These are phyloP conservation scores for Nymphalis urticae DNA, from an alignment of 2,888 invertebrate species.

Conservation along the genomic window DNA sequence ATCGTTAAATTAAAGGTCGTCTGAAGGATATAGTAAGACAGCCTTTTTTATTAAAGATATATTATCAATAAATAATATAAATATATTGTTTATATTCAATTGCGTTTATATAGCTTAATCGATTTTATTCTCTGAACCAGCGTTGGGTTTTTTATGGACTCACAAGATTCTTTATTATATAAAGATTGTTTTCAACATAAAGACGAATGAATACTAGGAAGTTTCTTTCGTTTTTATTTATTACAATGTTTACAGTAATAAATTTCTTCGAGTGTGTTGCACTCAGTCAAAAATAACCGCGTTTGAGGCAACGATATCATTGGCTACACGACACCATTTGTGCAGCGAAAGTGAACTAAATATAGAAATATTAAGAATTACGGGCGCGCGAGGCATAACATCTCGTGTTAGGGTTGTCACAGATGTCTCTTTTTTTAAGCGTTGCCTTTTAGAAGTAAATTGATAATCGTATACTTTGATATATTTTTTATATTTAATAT, in stretches of 20 bases:
- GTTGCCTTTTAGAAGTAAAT: neutral
- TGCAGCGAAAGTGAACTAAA: conserved; percentile 24
- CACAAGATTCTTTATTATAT: too few species aligned
- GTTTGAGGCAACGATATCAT: neutral
- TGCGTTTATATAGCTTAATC: too few species aligned
- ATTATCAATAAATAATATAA: too few species aligned
- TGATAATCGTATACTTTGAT: neutral
- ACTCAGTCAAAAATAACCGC: conserved; percentile 23
- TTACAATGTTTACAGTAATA: conserved; percentile 19
- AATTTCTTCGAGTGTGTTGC: conserved; percentile 21
- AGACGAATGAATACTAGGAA: too few species aligned
- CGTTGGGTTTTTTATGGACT: too few species aligned
- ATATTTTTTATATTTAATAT: too few species aligned
- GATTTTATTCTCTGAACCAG: too few species aligned
- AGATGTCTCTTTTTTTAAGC: neutral
- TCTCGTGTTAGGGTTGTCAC: neutral
- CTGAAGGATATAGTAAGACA: too few species aligned
- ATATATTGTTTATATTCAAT: too few species aligned
- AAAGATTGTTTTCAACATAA: too few species aligned
- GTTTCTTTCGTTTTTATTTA: neutral
- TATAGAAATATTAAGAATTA: conserved; percentile 14
- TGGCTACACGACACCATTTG: conserved; percentile 11
- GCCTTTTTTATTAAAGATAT: too few species aligned
- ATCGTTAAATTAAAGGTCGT: too few species aligned
- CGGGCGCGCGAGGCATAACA: neutral